Evolutionary conservation across 1,140 invertebrate genomes (phyloP).

Genomic region (Sycophaga agraensis): DNA sequence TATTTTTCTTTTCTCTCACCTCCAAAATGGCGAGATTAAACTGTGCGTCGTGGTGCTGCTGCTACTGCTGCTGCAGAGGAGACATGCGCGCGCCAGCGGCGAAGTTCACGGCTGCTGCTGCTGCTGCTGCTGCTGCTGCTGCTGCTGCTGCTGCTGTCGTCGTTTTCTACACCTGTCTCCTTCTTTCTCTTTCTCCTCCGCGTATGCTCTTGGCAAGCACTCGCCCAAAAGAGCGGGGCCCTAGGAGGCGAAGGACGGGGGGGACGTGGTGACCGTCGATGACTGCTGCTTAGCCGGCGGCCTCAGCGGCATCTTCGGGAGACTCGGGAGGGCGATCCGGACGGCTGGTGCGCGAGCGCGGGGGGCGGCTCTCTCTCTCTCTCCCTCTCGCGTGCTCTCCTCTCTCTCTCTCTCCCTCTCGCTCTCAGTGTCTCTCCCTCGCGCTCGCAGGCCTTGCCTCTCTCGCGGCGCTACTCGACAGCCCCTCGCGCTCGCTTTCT

Average conservation of each 20-base stretch:
- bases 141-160: too few relatives aligned
- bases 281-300: slow-evolving; percentile 12
- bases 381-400: too few relatives aligned
- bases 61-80: slow-evolving; percentile 21
- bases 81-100: slow-evolving; percentile 39
- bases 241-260: too few relatives aligned
- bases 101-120: neutral
- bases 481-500: too few relatives aligned
- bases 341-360: neutral
- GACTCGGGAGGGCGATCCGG: neutral
- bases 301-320: slow-evolving; percentile 19
- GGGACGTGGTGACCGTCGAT: too few relatives aligned
- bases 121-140: slow-evolving; percentile 7
- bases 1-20: slow-evolving; percentile 43
- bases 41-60: slow-evolving; percentile 28
- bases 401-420: too few relatives aligned
- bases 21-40: slow-evolving; percentile 53
- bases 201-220: too few relatives aligned
- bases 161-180: neutral
- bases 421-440: too few relatives aligned
- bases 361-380: neutral
- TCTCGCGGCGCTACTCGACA: too few relatives aligned
- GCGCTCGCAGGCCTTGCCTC: too few relatives aligned
- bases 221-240: too few relatives aligned
- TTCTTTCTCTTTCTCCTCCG: neutral